These are phyloP conservation scores for Drosophila eugracilis DNA, from an alignment of 1,140 invertebrate species.

Conservation along the genomic window DNA sequence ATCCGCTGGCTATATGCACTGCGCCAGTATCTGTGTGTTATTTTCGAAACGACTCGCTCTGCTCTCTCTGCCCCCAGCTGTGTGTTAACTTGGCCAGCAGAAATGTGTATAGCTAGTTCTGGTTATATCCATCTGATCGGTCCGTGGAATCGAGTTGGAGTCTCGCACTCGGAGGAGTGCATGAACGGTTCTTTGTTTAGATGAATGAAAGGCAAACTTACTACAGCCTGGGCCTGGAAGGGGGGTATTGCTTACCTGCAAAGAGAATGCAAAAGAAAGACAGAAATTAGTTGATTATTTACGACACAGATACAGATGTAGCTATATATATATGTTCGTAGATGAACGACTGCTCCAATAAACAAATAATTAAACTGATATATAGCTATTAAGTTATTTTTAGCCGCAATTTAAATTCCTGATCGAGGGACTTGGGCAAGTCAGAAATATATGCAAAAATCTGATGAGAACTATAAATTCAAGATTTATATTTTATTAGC, in stretches of 20 bases:
- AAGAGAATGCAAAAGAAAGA: conserved; percentile 33
- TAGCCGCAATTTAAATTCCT: not conserved
- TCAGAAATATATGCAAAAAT: not conserved
- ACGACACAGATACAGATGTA: not conserved
- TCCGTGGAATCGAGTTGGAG: conserved; percentile 12
- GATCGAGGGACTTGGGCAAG: not conserved
- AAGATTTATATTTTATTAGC: too few species aligned
- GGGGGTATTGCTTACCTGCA: conserved; percentile 56
- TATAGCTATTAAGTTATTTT: conserved; percentile 14
- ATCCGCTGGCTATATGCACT: conserved; percentile 6
- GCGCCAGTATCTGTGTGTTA: conserved; percentile 34
- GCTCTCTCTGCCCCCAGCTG: conserved; percentile 35
- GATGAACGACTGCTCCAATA: conserved; percentile 6
- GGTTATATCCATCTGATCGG: conserved; percentile 11
- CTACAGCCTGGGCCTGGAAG: not conserved
- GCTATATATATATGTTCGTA: not conserved
- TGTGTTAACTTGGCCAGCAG: conserved; percentile 51
- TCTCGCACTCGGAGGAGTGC: not conserved
- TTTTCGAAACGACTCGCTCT: conserved; percentile 59
- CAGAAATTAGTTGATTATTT: conserved; percentile 21
- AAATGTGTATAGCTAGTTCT: conserved; percentile 13
- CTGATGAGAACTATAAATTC: not conserved
- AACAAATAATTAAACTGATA: conserved; percentile 26
- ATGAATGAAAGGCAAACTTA: conserved; percentile 27
- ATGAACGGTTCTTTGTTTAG: not conserved